phyloP scores from a whole-genome alignment of 2,797 vertebrate species.

The Cottoperca gobio region DNA sequence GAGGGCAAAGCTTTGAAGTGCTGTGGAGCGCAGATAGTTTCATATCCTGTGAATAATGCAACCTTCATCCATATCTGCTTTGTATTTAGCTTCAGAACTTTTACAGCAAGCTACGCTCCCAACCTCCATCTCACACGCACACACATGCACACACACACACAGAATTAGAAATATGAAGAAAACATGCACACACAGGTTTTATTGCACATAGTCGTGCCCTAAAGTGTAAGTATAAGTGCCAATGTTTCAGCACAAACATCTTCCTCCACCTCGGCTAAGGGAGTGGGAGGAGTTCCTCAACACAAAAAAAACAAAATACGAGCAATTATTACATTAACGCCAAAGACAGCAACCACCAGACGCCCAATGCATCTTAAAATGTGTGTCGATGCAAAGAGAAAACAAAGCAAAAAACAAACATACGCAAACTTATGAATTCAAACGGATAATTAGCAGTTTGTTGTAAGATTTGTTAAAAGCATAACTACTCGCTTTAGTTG shows the following conservation, averaged over 20 bases:
- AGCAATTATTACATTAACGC: slow-evolving; percentile 13
- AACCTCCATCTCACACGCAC: slow-evolving; percentile 1
- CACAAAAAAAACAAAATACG: slow-evolving; percentile 26
- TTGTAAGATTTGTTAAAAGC: not conserved
- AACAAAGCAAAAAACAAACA: slow-evolving; percentile 2
- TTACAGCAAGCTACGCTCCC: not conserved
- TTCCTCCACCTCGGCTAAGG: not conserved
- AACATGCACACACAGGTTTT: slow-evolving; percentile 39
- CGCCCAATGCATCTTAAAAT: not conserved
- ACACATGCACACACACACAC: not conserved
- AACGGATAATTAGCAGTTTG: not conserved
- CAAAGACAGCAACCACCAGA: slow-evolving; percentile 11
- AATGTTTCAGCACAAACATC: slow-evolving; percentile 40
- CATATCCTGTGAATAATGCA: slow-evolving; percentile 70
- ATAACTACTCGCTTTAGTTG: not conserved
- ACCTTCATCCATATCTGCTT: slow-evolving; percentile 55
- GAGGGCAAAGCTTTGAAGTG: slow-evolving; percentile 70
- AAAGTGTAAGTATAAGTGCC: slow-evolving; percentile 49
- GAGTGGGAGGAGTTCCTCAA: slow-evolving; percentile 12
- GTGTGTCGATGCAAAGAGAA: not conserved
- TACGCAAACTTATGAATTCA: not conserved
- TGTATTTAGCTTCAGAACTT: slow-evolving; percentile 42
- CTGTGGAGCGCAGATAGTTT: slow-evolving; percentile 35
- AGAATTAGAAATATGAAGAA: slow-evolving; percentile 2
- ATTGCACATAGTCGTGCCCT: slow-evolving; percentile 33